Percentiles rank a stretch among this genome's conserved stretches.
phyloP scores from a whole-genome alignment of 2,888 invertebrate genomes.

The Macroteleia sp. region DNA sequence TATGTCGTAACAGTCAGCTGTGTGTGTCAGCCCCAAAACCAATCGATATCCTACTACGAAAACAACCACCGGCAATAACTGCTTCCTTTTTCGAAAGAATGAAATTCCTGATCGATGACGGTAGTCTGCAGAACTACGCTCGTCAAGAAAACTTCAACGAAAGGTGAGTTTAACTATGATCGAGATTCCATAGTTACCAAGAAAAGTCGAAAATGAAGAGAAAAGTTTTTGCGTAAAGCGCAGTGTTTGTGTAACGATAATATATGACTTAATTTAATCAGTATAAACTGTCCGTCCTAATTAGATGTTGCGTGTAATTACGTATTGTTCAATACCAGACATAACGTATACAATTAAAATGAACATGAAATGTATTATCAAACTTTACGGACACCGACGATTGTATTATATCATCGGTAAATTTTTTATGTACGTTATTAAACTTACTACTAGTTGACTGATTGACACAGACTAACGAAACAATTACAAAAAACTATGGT shows the following conservation, averaged over 20 bases:
- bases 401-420: slow-evolving; percentile 10
- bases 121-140: slow-evolving; percentile 98
- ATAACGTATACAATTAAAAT: slow-evolving; percentile 49
- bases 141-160: slow-evolving; percentile 98
- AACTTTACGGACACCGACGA: slow-evolving; percentile 28
- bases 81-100: slow-evolving; percentile 99
- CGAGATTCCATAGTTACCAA: slow-evolving; percentile 17
- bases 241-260: slow-evolving; percentile 26
- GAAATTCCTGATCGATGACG: slow-evolving; percentile 99
- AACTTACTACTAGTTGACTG: slow-evolving; percentile 36
- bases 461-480: slow-evolving; percentile 36
- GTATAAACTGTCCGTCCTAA: slow-evolving; percentile 76
- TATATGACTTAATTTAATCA: slow-evolving; percentile 43
- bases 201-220: neutral
- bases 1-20: slow-evolving; percentile 93
- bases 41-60: slow-evolving; percentile 96
- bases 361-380: neutral
- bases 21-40: slow-evolving; percentile 98
- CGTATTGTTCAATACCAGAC: slow-evolving; percentile 63
- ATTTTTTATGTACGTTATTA: slow-evolving; percentile 23
- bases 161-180: slow-evolving; percentile 88
- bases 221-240: slow-evolving; percentile 21
- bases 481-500: slow-evolving; percentile 51
- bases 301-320: slow-evolving; percentile 78
- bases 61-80: slow-evolving; percentile 98